A percentile compares a stretch with the other conserved stretches of the same genome.
phyloP scores from a whole-genome alignment of 2,797 vertebrate species.

The Emys orbicularis region DNA sequence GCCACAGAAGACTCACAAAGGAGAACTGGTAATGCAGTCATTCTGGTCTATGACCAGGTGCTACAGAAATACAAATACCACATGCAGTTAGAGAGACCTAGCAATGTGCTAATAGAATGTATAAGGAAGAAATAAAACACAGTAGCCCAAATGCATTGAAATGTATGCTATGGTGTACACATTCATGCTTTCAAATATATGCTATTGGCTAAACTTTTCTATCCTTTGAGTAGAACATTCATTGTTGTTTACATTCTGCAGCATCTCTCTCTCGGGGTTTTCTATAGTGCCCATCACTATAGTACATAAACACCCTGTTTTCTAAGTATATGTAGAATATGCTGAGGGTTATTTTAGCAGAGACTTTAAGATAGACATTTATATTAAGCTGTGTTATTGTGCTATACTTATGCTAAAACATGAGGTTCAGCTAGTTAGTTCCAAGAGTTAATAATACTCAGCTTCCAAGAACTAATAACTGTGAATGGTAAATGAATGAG shows the following conservation, averaged over 20 bases:
- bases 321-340: background rate
- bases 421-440: background rate
- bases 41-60: background rate
- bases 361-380: background rate
- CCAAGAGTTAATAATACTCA: background rate
- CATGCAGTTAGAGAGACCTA: background rate
- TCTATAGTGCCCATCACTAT: background rate
- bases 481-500: background rate
- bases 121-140: background rate
- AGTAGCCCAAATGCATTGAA: background rate
- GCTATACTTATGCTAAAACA: background rate
- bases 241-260: background rate
- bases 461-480: background rate
- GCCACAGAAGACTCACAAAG: background rate
- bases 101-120: background rate
- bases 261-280: background rate
- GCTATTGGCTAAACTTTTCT: background rate
- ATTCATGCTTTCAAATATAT: background rate
- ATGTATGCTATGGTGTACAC: accelerated
- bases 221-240: accelerated
- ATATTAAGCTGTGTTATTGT: background rate
- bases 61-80: background rate
- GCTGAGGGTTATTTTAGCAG: background rate
- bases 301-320: accelerated
- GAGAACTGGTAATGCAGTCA: background rate